Conservation (phyloP, 2,113 vertebrate genomes). For the Chinchilla lanigera region DNA sequence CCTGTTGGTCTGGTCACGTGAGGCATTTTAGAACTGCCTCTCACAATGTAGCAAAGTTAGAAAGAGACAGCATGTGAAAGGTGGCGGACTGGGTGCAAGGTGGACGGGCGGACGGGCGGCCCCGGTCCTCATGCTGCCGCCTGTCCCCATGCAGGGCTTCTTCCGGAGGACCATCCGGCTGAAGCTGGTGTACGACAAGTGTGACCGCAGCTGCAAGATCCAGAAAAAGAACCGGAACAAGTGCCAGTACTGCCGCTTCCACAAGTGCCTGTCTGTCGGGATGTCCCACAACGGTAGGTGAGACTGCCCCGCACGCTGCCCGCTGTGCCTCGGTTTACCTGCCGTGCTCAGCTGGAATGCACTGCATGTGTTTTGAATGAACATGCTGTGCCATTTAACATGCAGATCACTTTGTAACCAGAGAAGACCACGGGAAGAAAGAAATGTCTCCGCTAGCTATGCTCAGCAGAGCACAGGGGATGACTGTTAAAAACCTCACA, state of each 20-base stretch:
- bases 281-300: conserved; percentile 99
- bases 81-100: accelerated
- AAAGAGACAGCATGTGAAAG: neutral
- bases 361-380: accelerated
- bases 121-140: neutral
- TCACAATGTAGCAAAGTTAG: neutral
- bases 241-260: conserved; percentile 99
- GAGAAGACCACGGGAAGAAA: neutral
- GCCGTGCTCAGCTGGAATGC: accelerated
- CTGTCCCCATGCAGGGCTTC: conserved; percentile 89
- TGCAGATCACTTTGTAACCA: accelerated
- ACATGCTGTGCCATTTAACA: accelerated
- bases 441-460: accelerated
- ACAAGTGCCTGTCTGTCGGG: conserved; percentile 98
- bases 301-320: neutral
- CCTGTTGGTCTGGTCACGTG: accelerated
- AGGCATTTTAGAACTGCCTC: neutral
- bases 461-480: neutral
- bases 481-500: accelerated
- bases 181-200: conserved; percentile 95
- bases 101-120: neutral
- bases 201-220: conserved; percentile 96
- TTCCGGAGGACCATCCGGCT: conserved; percentile 96
- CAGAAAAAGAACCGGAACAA: conserved; percentile 99
- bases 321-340: accelerated